A percentile compares a stretch with the other conserved stretches of the same genome.
These are phyloP conservation scores for Lacanobia oleracea DNA, from an alignment of 2,888 invertebrate species.

Conservation along the genomic window DNA sequence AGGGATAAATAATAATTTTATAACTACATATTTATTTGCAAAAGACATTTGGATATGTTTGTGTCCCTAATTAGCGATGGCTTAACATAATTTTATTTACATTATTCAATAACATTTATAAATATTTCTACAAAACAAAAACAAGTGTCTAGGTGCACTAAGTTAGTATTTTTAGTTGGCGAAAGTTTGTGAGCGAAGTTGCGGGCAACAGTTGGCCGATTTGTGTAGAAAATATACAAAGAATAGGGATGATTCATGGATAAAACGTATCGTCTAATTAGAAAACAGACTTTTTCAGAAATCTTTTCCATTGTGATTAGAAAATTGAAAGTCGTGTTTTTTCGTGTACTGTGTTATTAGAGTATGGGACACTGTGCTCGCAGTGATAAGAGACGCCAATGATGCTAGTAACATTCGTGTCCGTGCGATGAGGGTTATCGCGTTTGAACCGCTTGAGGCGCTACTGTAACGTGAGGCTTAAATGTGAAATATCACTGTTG, in stretches of 20 bases:
- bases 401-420: no score
- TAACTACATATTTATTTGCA: neutral
- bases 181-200: slow-evolving; percentile 3
- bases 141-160: slow-evolving; percentile 12
- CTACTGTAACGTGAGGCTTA: no score
- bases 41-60: slow-evolving; percentile 21
- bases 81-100: slow-evolving; percentile 25
- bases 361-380: neutral
- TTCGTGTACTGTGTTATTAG: neutral
- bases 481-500: no score
- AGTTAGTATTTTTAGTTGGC: slow-evolving; percentile 11
- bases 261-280: no score
- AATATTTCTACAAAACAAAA: slow-evolving; percentile 17
- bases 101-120: slow-evolving; percentile 9
- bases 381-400: no score
- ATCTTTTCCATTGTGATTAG: neutral
- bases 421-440: no score
- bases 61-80: neutral
- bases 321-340: neutral
- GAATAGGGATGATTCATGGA: no score
- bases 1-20: neutral
- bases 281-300: no score
- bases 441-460: no score
- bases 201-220: slow-evolving; percentile 17
- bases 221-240: neutral